Conservation (phyloP, 2,888 invertebrate species). For the Mayetiola destructor region DNA sequence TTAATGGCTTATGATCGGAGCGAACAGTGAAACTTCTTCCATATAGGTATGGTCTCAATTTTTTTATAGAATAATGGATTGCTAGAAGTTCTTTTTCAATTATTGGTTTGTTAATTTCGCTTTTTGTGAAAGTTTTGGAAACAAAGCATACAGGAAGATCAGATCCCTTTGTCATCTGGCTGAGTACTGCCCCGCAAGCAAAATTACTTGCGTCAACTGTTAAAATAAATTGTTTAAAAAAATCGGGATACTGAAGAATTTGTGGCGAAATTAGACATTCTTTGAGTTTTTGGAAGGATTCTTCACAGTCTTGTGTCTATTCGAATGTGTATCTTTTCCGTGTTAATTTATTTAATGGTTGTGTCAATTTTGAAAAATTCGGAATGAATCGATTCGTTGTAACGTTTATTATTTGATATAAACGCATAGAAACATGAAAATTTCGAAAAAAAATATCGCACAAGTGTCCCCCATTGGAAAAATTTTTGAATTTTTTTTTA, state of each 20-base stretch:
- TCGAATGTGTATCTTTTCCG: constrained; percentile 11
- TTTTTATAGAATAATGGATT: constrained; percentile 20
- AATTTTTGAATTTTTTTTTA: no score
- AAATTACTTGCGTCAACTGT: constrained; percentile 19
- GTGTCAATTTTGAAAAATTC: constrained; percentile 14
- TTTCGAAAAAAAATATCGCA: no score
- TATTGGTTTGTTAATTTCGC: constrained; percentile 21
- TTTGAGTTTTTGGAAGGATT: constrained; percentile 16
- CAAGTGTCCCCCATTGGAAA: no score
- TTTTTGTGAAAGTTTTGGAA: constrained; percentile 21
- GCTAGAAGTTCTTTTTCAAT: constrained; percentile 22
- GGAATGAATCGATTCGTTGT: constrained; percentile 16
- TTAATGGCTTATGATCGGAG: constrained; percentile 21
- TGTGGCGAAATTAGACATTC: background rate
- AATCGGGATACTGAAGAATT: constrained; percentile 17
- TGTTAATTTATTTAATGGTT: constrained; percentile 6
- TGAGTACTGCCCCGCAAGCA: constrained; percentile 18
- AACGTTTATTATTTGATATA: background rate
- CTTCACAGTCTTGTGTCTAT: constrained; percentile 17
- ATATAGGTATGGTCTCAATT: constrained; percentile 20
- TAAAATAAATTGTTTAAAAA: constrained; percentile 16
- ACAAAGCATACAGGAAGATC: constrained; percentile 17
- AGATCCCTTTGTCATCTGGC: constrained; percentile 5
- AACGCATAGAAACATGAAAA: background rate
- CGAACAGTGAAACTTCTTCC: constrained; percentile 19